Percentiles rank a stretch among this genome's conserved stretches.
phyloP scores from a whole-genome alignment of 2,888 invertebrate species.

The Synanthedon tipuliformis region DNA sequence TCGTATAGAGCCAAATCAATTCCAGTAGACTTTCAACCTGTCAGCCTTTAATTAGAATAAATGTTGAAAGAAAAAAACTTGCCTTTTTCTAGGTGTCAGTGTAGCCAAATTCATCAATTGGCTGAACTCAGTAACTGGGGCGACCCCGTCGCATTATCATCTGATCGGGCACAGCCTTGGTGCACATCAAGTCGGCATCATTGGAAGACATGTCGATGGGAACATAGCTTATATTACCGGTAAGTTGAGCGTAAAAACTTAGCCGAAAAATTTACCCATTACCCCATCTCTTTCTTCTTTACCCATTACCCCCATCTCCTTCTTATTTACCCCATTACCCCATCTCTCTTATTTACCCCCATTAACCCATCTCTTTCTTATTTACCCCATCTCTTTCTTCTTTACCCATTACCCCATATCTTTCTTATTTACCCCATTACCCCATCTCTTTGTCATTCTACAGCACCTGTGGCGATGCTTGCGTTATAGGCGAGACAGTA shows the following conservation, averaged over 20 bases:
- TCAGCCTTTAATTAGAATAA: too few species aligned
- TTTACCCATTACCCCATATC: too few species aligned
- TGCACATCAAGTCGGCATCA: constrained; percentile 25
- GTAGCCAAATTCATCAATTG: constrained; percentile 27
- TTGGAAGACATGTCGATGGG: constrained; percentile 21
- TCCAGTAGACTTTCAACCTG: too few species aligned
- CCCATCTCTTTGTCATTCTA: too few species aligned
- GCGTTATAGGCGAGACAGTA: neutral
- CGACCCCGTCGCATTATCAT: constrained; percentile 19
- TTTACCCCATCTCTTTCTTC: too few species aligned
- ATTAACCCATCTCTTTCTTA: too few species aligned
- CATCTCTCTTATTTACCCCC: too few species aligned
- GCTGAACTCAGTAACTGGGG: constrained; percentile 20
- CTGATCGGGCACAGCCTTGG: constrained; percentile 32
- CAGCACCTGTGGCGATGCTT: neutral
- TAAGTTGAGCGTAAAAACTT: constrained; percentile 4
- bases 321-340: too few species aligned
- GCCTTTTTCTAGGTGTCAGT: constrained; percentile 16
- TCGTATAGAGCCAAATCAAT: too few species aligned
- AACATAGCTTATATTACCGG: constrained; percentile 23
- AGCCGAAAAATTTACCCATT: neutral
- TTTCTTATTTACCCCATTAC: too few species aligned
- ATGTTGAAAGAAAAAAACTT: too few species aligned
- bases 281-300: neutral
- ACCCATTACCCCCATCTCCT: too few species aligned